Evolutionary conservation across 64 coral and sea anemone genomes (phyloP).

Genomic region (Actinia tenebrosa): DNA sequence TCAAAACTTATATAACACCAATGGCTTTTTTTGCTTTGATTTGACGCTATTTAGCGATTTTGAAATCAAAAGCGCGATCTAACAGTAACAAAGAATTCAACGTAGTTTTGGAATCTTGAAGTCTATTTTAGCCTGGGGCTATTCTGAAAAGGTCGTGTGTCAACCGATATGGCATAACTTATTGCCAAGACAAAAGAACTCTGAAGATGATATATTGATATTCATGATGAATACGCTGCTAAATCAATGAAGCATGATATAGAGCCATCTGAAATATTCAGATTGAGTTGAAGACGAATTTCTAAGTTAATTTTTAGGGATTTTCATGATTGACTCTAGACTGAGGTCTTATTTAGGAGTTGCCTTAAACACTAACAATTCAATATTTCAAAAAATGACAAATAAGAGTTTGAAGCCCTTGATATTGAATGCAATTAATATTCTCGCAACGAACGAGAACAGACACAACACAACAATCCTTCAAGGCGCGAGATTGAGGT

Average conservation of each 20-base stretch:
- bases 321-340: background rate
- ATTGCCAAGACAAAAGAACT: background rate
- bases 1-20: background rate
- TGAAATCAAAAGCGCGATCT: background rate
- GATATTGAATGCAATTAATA: background rate
- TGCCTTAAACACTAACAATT: background rate
- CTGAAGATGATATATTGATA: background rate
- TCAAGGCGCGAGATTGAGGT: too few relatives aligned
- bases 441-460: background rate
- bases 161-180: background rate
- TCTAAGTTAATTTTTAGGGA: background rate
- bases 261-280: background rate
- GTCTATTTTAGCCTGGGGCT: background rate
- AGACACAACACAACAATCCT: background rate
- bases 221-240: background rate
- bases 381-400: background rate
- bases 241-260: background rate
- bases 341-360: background rate
- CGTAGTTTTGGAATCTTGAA: background rate
- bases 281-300: background rate
- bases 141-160: slow-evolving; percentile 9
- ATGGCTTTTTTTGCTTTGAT: background rate
- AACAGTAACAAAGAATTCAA: background rate
- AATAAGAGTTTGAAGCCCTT: background rate
- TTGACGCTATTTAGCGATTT: background rate